Conservation (phyloP, 2,888 invertebrate genomes). For the Melieria crassipennis region DNA sequence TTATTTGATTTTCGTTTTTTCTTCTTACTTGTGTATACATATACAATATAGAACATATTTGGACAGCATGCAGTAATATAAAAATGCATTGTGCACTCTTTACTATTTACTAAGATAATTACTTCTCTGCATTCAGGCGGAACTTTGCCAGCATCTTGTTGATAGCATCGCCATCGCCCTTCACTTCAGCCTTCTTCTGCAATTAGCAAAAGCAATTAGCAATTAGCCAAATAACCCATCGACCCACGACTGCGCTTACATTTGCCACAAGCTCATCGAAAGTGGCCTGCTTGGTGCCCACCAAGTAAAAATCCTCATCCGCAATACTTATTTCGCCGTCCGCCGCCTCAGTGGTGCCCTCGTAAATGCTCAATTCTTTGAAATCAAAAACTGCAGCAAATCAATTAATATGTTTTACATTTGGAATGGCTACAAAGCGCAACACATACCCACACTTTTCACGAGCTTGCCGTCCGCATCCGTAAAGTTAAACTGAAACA, state of each 20-base stretch:
- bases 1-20: too few relatives aligned
- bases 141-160: conserved; percentile 61
- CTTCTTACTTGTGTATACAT: too few relatives aligned
- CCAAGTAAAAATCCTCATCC: conserved; percentile 61
- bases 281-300: conserved; percentile 58
- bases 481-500: conserved; percentile 62
- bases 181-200: conserved; percentile 56
- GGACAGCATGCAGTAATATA: neutral
- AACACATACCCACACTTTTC: conserved; percentile 57
- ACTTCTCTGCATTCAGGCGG: conserved; percentile 50
- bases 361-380: conserved; percentile 63
- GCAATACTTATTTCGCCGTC: conserved; percentile 59
- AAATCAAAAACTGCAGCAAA: conserved; percentile 61
- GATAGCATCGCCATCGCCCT: conserved; percentile 57
- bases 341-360: conserved; percentile 51
- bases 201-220: conserved; percentile 31
- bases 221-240: neutral
- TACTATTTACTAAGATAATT: neutral
- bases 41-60: too few relatives aligned
- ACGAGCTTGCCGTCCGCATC: conserved; percentile 60
- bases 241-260: conserved; percentile 36
- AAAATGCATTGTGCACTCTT: neutral
- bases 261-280: conserved; percentile 57
- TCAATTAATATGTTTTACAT: conserved; percentile 42
- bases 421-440: neutral